These are phyloP conservation scores for Drosophila varians DNA, from an alignment of 1,140 invertebrate species.

Conservation along the genomic window DNA sequence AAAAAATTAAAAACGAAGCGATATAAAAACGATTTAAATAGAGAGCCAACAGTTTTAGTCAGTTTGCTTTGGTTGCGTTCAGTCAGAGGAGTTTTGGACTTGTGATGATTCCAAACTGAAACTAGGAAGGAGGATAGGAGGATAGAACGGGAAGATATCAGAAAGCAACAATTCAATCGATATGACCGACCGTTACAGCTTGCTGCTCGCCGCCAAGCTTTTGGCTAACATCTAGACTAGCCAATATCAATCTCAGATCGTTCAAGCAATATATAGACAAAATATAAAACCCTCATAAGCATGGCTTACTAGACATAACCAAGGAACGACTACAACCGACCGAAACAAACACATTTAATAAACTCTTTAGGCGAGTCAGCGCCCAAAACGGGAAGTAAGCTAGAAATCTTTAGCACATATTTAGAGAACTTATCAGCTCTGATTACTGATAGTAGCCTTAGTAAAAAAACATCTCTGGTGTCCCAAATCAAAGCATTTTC, in stretches of 20 bases:
- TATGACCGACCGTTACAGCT: conserved; percentile 15
- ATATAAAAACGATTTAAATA: conserved; percentile 33
- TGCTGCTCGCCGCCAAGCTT: conserved; percentile 22
- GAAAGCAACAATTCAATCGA: conserved; percentile 7
- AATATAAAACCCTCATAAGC: conserved; percentile 59
- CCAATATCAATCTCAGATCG: conserved; percentile 51
- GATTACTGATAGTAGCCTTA: conserved; percentile 20
- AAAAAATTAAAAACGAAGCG: conserved; percentile 41
- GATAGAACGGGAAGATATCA: conserved; percentile 18
- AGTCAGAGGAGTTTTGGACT: conserved; percentile 6
- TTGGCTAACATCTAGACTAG: conserved; percentile 44
- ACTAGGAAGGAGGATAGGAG: conserved; percentile 6
- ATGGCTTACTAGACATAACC: conserved; percentile 64
- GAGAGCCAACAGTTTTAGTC: conserved; percentile 12
- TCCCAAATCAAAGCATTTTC: conserved; percentile 40
- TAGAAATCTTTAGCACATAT: conserved; percentile 28
- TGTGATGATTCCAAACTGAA: conserved; percentile 5
- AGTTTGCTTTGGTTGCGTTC: conserved; percentile 11
- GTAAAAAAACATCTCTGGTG: conserved; percentile 15
- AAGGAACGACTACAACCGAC: conserved; percentile 52
- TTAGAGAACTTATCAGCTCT: conserved; percentile 23
- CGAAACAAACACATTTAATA: conserved; percentile 3
- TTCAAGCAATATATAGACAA: conserved; percentile 65
- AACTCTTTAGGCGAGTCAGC: conserved; percentile 14
- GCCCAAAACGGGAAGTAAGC: conserved; percentile 3